Percentiles rank a stretch among this genome's conserved stretches.
Conservation (phyloP, 2,797 vertebrate genomes). For the Prionace glauca region DNA sequence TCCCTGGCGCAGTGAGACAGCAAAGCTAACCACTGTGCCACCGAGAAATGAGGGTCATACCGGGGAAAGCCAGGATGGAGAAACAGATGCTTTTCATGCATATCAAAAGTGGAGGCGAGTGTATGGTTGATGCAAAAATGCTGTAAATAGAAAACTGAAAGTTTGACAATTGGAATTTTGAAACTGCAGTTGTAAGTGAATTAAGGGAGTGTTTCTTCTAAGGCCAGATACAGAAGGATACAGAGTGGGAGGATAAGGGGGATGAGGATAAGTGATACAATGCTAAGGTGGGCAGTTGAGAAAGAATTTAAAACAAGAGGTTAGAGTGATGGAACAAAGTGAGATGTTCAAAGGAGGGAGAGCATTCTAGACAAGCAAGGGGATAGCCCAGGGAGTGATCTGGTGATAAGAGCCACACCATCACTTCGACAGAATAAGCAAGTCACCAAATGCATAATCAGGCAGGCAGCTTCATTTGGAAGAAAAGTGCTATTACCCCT, state of each 20-base stretch:
- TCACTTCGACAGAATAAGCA: neutral
- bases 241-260: neutral
- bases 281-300: neutral
- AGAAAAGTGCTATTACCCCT: neutral
- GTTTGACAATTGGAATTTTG: neutral
- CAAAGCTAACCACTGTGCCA: no score
- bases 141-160: neutral
- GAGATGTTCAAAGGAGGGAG: neutral
- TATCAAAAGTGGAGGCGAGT: neutral
- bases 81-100: neutral
- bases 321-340: neutral
- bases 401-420: neutral
- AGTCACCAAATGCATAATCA: neutral
- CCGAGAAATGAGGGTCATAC: neutral
- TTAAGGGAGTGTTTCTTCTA: neutral
- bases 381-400: neutral
- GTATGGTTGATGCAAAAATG: neutral
- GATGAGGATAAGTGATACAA: neutral
- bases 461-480: neutral
- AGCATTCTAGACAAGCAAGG: neutral
- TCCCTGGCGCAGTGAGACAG: no score
- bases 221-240: neutral
- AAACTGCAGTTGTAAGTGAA: neutral
- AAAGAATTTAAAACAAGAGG: neutral
- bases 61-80: neutral